Base-by-base conservation (phyloP, 2,797 vertebrate genomes). In the Tokudaia tokunoshimensis region DNA sequence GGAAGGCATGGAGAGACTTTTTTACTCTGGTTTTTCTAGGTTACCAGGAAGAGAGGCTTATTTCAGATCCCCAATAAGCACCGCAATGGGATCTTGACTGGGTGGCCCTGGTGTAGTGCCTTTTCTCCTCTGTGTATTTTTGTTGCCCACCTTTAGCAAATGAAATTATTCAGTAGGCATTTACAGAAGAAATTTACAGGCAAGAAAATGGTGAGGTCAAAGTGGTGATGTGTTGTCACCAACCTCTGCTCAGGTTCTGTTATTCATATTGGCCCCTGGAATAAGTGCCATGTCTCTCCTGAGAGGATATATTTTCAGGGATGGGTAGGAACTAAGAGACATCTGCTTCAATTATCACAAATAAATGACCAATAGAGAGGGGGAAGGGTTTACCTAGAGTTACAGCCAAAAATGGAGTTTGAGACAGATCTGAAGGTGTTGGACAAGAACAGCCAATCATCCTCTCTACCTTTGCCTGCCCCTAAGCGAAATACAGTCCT, bases 151-250 rank as follows among this genome's bases (percentile, higher is more conserved):
- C 31, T 87, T 86, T 59, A 63, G 44, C 55, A 92, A 91, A 91
- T 86, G 15, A 81, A 95, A 78, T 9, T 7, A 85, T 20, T 85
- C 15, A 37, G 20, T 19, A 72, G 31, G 91, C 65, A 65, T 92
- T 88, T 85, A 85, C 89, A 81, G 44, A 85, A 82, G 47, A 91
- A 67, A 19, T 63, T 88, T 55, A n/a, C 29, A 34, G 80, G n/a
- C 17, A 84, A 76, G 50, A 37, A 80, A 92, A 55, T 31, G 34
- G 20, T 6, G 37, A 82, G 34, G 34, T 26, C 15, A 29, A 85
- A 89, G 24, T 11, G 26, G 4, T 26, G n/a, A 63, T 17, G 34
- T 83, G 57, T 26, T 24, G 9, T 83, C 24, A 37, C 44, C 24
- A 3, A 7, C 26, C 19, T 84, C 34, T 72, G 47, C 31, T 82